A percentile compares a stretch with the other conserved stretches of the same genome.
Evolutionary conservation across 2,797 vertebrate species (phyloP).

Genomic region (Lepus oiostolus): DNA sequence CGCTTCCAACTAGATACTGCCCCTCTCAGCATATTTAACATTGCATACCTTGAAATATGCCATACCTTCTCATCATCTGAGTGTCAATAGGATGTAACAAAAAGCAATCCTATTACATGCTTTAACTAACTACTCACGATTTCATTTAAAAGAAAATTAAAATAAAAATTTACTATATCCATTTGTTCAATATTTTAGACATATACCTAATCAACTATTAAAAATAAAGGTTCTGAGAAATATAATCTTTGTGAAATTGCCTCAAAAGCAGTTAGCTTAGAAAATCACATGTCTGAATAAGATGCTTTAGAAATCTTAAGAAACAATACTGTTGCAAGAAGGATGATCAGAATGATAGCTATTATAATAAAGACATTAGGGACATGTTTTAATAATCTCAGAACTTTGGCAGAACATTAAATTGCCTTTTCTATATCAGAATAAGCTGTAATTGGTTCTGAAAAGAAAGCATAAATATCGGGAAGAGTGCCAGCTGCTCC

Average conservation of each 20-base stretch:
- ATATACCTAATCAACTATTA: conserved; percentile 63
- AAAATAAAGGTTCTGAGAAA: conserved; percentile 64
- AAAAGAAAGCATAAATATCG: conserved; percentile 51
- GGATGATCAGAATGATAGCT: conserved; percentile 79
- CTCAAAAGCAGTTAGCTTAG: conserved; percentile 68
- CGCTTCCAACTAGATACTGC: not conserved
- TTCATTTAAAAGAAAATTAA: conserved; percentile 23
- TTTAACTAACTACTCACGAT: conserved; percentile 4
- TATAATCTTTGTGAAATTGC: conserved; percentile 46
- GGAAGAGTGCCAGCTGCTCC: not conserved
- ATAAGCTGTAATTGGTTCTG: conserved; percentile 48
- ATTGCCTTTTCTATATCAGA: conserved; percentile 74
- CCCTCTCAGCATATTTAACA: not conserved
- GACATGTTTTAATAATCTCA: conserved; percentile 80
- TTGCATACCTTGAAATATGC: not conserved
- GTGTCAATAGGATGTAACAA: not conserved
- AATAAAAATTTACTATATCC: not conserved
- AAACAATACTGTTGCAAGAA: conserved; percentile 78
- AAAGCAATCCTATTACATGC: not conserved
- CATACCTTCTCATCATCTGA: not conserved
- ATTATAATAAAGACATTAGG: conserved; percentile 82
- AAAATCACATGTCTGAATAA: conserved; percentile 75
- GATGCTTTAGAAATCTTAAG: conserved; percentile 76
- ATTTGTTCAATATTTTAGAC: conserved; percentile 57
- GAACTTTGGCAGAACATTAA: conserved; percentile 82